Base-by-base conservation (phyloP, 2,888 invertebrate genomes). In the Scaptomyza parva region DNA sequence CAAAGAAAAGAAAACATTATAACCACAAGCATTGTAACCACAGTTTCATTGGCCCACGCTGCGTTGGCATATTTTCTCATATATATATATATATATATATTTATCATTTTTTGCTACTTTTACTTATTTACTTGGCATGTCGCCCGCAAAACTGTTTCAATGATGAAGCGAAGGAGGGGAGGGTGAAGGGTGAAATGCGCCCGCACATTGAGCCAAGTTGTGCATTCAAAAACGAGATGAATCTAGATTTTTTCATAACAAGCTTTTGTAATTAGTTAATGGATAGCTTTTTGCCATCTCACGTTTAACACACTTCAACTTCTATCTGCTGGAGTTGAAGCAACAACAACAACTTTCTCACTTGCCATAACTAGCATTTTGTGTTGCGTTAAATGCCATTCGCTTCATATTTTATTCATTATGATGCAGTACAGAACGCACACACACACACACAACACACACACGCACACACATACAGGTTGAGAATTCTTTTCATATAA, bases 261-360 rank as follows among this genome's bases (percentile, higher is more conserved):
- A 70, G 59, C 64, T 78, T 37, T 78, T 71, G 71, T 77, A 88
- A 88, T 89, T 88, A 88, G 89, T 78, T 82, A 89, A 88, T 89
- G 89, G 85, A 88, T 74, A 65, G 39, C 39, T 44, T 30, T 54
- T 59, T 26, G 51, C 24, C 3, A 0, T 17, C 9, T 18, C 8
- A 9, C 40, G 22, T 28, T 57, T 55, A 40, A 55, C 43, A 18
- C 44, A 9, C 18, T 20, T 20, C 12, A 45, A 14, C 39, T 39
- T 22, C 18, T 18, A 48, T 58, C n/a, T n/a, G n/a, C n/a, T 33
- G 18, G 33, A 58, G 47, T 65, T 58, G 50, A 22, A n/a, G 47
- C 48, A 18, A 61, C n/a, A n/a, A n/a, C n/a, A n/a, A n/a, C n/a
- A n/a, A n/a, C n/a, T n/a, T n/a, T 59, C 50, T 17, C 39, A 41